Base-by-base conservation (phyloP, 2,113 vertebrate species). In the Alouatta palliata region DNA sequence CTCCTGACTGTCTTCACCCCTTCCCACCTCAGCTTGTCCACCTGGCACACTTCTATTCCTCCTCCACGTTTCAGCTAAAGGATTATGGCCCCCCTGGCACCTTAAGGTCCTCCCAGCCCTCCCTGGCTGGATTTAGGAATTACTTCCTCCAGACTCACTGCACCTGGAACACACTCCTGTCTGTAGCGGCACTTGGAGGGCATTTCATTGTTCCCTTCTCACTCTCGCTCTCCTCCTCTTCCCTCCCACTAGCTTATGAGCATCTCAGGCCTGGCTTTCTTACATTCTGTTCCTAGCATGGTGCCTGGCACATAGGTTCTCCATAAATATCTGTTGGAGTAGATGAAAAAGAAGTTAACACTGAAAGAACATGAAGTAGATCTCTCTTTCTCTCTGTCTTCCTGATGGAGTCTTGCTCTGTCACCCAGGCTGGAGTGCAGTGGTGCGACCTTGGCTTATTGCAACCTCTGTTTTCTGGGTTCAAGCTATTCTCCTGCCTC, bases 301-400 rank as follows among this genome's bases (percentile, higher is more conserved):
- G 58, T 21, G n/a, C 43, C 61, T 19, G 13, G 52, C n/a, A 80
- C 7, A 20, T 75, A 47, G 32, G n/a, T 56, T 71, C 90, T 95
- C 20, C 56, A 27, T 21, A 81, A 84, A 90, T 56, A 9, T 83
- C 68, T 49, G 35, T 35, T 56, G 52, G 64, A 68, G 47, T 79
- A 91, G 17, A 79, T 52, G 45, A 71, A 90, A 95, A 92, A 87
- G 56, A 87, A 87, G n/a, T 32, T 90, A 87, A 71, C 19, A 27
- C 64, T 77, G 92, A 93, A 87, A 79, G 27, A 43, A 37, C 16
- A n/a, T 43, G 56, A 87, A 47, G 20, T 75, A 23, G 11, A 76
- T 77, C 88, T 77, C 40, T 23, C 84, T 12, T 58, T 11, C 11
- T 12, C 11, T 27, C 58, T 12, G 9, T 13, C 25, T 58, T 25